phyloP scores from a whole-genome alignment of 1,140 invertebrate species.

The Lysiphlebus fabarum region DNA sequence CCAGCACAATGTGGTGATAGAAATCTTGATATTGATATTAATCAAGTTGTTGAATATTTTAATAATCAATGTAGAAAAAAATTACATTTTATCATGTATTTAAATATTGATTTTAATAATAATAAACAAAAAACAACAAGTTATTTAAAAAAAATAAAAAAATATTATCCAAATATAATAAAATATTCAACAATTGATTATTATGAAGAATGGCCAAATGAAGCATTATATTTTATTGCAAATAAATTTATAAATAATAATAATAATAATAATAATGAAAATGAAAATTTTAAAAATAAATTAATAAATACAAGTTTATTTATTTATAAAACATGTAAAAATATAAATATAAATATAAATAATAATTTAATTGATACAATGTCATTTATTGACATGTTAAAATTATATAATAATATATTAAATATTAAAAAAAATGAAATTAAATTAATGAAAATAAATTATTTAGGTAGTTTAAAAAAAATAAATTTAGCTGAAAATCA shows the following conservation, averaged over 20 bases:
- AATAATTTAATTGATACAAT: constrained; percentile 57
- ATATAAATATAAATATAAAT: constrained; percentile 44
- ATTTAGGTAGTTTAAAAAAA: constrained; percentile 65
- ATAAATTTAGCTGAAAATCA: constrained; percentile 62
- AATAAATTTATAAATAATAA: constrained; percentile 63
- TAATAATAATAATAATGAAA: no score
- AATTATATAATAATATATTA: constrained; percentile 57
- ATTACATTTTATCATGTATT: constrained; percentile 67
- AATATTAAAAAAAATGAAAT: constrained; percentile 59
- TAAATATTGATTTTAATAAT: constrained; percentile 57
- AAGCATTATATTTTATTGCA: constrained; percentile 68
- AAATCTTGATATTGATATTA: constrained; percentile 58
- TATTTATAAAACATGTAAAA: neutral
- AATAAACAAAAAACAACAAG: constrained; percentile 27
- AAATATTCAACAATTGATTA: constrained; percentile 73
- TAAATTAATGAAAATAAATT: constrained; percentile 55
- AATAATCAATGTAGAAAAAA: constrained; percentile 61
- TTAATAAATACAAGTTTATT: no score
- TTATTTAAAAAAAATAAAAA: constrained; percentile 43
- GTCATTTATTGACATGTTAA: constrained; percentile 62
- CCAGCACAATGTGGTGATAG: constrained; percentile 52
- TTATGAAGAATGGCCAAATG: constrained; percentile 70
- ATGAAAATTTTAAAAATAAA: no score
- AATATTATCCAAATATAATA: constrained; percentile 63
- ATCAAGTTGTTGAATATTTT: constrained; percentile 63